A percentile compares a stretch with the other conserved stretches of the same genome.
Evolutionary conservation across 2,113 vertebrate genomes (phyloP).

Genomic region (Edolisoma coerulescens): DNA sequence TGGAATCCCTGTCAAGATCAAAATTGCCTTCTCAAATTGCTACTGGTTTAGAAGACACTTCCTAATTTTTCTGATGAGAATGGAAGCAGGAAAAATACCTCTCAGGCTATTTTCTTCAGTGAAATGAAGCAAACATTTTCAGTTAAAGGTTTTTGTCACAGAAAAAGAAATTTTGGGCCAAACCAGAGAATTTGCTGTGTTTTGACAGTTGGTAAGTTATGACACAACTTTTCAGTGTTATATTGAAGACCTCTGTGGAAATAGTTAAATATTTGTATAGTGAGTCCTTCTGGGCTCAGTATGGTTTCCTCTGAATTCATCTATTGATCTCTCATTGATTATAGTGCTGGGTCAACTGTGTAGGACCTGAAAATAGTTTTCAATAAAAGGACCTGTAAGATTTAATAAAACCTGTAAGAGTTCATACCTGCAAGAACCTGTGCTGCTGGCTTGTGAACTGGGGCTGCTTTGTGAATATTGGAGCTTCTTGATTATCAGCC

Average conservation of each 20-base stretch:
- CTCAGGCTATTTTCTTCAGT: neutral
- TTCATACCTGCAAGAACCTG: neutral
- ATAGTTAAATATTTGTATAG: neutral
- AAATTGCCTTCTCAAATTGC: neutral
- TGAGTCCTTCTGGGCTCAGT: neutral
- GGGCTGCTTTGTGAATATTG: neutral
- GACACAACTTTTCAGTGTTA: neutral
- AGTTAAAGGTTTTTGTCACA: neutral
- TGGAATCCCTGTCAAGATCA: neutral
- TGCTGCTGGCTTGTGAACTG: neutral
- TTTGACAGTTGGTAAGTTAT: neutral
- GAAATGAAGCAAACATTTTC: neutral
- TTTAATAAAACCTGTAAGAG: neutral
- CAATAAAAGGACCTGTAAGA: neutral
- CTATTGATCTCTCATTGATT: neutral
- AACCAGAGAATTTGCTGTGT: neutral
- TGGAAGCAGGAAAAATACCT: neutral
- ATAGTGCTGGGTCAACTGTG: neutral
- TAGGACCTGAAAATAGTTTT: neutral
- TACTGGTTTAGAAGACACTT: neutral
- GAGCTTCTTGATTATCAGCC: neutral
- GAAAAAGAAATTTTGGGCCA: neutral
- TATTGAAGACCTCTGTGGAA: neutral
- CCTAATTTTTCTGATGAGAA: neutral
- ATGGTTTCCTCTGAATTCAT: neutral